Evolutionary conservation across 2,888 invertebrate genomes (phyloP), one percentile per base, ranked within the genome.

Genomic region (Sturmia bella): DNA sequence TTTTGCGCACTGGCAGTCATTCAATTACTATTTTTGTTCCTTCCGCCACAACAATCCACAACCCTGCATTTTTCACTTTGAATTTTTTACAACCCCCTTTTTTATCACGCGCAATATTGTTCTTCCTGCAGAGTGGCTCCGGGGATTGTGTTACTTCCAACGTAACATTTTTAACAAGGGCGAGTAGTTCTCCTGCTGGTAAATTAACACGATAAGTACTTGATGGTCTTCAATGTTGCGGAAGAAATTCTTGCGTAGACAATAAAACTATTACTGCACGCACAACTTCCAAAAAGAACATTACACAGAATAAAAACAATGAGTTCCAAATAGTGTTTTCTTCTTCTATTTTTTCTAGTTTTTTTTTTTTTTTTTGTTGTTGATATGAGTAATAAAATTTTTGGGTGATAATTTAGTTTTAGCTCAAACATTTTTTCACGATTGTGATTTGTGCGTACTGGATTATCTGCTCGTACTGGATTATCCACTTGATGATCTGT

Each of bases 121-220:
- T 32, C 41, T 52, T 43, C 11, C 59, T 59, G 43, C 43, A 13
- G 19, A 48, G 68, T 59, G 27, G 27, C 73, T 68, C 63, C 68
- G 80, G 84, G 80, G 83, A 84, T 83, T 84, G 84, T 73, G 74
- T 61, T 68, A 83, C 32, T 73, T 27, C 32, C 52, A 54, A 54
- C 52, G 45, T 32, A 39, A 52, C 27, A 17, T n/a, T 45, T 63
- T 54, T 48, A 15, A 50, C 24, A 15, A 50, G 9, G 41, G 24
- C 63, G 63, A 37, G 43, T 56, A 24, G 45, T 24, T 75, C 78
- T 79, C 78, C 81, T 79, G 81, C 78, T 84, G 88, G 87, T 89
- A 89, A 88, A 89, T 89, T 89, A 89, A 89, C 89, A 85, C 89
- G 88, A 87, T 89, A 88, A 89, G 88, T 88, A 89, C 87, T 89